A percentile compares a stretch with the other conserved stretches of the same genome.
Evolutionary conservation across 2,113 vertebrate species (phyloP).

Genomic region (Phrynosoma blainvillii): DNA sequence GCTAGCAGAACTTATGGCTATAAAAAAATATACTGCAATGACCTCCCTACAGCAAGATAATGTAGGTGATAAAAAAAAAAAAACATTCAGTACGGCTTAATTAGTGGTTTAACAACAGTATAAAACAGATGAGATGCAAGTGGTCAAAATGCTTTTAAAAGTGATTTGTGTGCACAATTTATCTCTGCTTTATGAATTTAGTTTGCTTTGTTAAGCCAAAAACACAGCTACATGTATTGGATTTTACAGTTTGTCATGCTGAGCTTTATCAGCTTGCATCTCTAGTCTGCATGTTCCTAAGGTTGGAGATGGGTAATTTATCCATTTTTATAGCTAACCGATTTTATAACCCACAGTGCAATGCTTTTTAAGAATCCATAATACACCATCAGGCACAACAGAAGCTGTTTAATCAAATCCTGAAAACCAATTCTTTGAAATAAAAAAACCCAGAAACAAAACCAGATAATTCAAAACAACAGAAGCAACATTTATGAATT

Average conservation of each 20-base stretch:
- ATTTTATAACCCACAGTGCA: too few relatives aligned
- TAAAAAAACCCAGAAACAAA: neutral
- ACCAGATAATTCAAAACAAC: neutral
- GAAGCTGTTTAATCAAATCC: conserved; percentile 1
- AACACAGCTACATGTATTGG: neutral
- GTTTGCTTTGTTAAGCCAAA: neutral
- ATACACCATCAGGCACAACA: neutral
- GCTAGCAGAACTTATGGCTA: neutral
- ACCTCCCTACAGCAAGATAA: neutral
- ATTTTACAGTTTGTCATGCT: neutral
- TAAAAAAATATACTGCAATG: conserved; percentile 13
- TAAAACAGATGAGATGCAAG: conserved; percentile 13
- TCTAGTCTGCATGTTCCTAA: neutral
- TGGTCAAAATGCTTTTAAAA: neutral
- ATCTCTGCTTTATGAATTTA: neutral
- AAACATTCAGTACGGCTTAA: neutral
- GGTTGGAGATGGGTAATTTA: conserved; percentile 2
- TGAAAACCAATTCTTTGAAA: neutral
- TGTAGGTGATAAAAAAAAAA: conserved; percentile 15
- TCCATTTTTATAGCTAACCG: conserved; percentile 18
- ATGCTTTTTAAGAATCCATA: neutral
- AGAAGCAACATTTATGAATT: neutral
- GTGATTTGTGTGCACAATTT: neutral
- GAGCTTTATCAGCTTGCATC: neutral
- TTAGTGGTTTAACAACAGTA: neutral